phyloP scores from a whole-genome alignment of 1,140 invertebrate species.

The Papilio xuthus region DNA sequence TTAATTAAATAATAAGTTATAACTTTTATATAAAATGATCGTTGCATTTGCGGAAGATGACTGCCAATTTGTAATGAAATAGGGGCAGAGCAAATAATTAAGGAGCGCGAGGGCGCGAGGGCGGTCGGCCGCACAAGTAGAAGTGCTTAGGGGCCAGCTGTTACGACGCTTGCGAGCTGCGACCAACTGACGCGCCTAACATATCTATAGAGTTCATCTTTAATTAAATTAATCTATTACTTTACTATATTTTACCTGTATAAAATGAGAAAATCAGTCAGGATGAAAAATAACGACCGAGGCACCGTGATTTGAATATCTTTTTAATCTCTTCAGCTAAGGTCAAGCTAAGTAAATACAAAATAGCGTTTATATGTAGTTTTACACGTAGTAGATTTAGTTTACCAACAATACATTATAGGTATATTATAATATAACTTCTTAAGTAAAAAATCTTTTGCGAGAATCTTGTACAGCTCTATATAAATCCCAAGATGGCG shows the following conservation, averaged over 20 bases:
- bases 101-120: constrained; percentile 47
- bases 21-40: constrained; percentile 45
- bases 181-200: neutral
- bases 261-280: neutral
- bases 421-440: too few relatives aligned
- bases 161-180: constrained; percentile 55
- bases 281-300: too few relatives aligned
- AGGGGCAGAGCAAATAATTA: constrained; percentile 64
- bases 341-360: too few relatives aligned
- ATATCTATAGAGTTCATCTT: constrained; percentile 42
- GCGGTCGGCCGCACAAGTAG: constrained; percentile 59
- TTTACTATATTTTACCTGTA: neutral
- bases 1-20: constrained; percentile 33
- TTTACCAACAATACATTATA: too few relatives aligned
- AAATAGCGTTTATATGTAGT: too few relatives aligned
- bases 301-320: too few relatives aligned
- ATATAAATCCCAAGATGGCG: constrained; percentile 52
- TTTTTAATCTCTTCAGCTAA: too few relatives aligned
- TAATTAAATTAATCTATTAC: constrained; percentile 15
- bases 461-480: constrained; percentile 49
- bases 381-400: too few relatives aligned
- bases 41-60: constrained; percentile 43
- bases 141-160: constrained; percentile 61
- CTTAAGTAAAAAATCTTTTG: neutral
- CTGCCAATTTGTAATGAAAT: constrained; percentile 59